Conservation (phyloP, 2,113 vertebrate species). For the Oplegnathus fasciatus region DNA sequence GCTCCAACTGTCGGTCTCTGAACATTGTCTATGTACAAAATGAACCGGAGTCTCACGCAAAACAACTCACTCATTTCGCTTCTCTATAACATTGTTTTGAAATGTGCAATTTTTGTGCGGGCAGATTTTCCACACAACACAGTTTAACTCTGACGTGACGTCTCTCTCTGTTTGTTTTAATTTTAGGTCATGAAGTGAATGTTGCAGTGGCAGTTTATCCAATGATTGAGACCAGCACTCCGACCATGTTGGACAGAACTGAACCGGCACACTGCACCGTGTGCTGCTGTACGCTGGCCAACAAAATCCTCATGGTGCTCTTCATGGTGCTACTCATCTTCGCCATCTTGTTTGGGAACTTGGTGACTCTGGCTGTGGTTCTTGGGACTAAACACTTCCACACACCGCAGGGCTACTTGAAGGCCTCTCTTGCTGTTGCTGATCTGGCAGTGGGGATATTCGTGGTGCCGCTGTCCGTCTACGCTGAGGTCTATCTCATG, state of each 20-base stretch:
- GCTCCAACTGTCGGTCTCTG: no score
- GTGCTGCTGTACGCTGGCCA: slow-evolving; percentile 83
- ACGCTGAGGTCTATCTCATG: slow-evolving; percentile 83
- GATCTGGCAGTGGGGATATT: slow-evolving; percentile 85
- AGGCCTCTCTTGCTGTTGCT: slow-evolving; percentile 85
- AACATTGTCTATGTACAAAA: no score
- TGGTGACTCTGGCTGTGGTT: slow-evolving; percentile 84
- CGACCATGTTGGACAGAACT: slow-evolving; percentile 66
- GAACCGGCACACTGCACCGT: slow-evolving; percentile 77
- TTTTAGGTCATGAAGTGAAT: slow-evolving; percentile 59
- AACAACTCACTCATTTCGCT: no score
- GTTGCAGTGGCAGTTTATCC: not conserved
- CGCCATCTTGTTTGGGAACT: slow-evolving; percentile 84
- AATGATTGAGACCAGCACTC: slow-evolving; percentile 54
- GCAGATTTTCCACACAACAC: not conserved
- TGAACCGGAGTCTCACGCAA: not conserved
- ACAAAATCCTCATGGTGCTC: slow-evolving; percentile 80
- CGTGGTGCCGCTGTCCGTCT: slow-evolving; percentile 85
- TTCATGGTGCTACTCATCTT: slow-evolving; percentile 84
- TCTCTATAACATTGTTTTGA: no score
- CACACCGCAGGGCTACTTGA: slow-evolving; percentile 86
- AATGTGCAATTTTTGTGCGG: no score
- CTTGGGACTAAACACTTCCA: slow-evolving; percentile 83
- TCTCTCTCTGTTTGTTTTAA: not conserved
- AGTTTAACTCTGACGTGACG: not conserved